Evolutionary conservation across 2,888 invertebrate species (phyloP), one percentile per base, ranked within the genome.

Genomic region (Melikaiella ostensackeni): DNA sequence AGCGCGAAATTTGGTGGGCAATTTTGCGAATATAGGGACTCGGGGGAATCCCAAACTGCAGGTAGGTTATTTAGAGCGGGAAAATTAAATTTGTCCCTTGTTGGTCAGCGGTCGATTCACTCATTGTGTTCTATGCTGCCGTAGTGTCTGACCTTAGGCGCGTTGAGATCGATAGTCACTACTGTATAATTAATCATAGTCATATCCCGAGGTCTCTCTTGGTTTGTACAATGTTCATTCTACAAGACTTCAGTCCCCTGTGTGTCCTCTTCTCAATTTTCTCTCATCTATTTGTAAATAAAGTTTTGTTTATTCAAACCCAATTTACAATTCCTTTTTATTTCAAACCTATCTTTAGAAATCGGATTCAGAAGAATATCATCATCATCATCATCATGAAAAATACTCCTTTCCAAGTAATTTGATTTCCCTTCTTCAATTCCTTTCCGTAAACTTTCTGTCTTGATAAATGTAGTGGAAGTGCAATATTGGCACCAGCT

Each of bases 161-260:
- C 82, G 84, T 83, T 75, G 79, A 84, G 87, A 89, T 89, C 89
- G 85, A 89, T 89, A 89, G 84, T 84, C 81, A 84, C 83, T 82
- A 85, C 87, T 86, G 83, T 88, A 89, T 88, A 88, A 89, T 89
- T 89, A 88, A 89, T 89, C 87, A 88, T 85, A 86, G 86, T 85
- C 86, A 84, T 85, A 86, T 84, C 79, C 75, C 82, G 83, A 83
- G 83, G 82, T 80, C 81, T 83, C 79, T 61, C 77, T 55, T 16
- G 50, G 30, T 55, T 75, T 62, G 33, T n/a, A 50, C 57, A 50
- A 50, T 63, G 24, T 70, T 11, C 9, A 70, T 50, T 46, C 30
- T 27, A n/a, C 70, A 6, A 57, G 24, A 21, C 24, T 24, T 24
- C 57, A 13, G 13, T 27, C 27, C 64, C 38, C 19, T 19, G 19